Conservation (phyloP, 2,888 invertebrate species). For the Ophioninae sp. region DNA sequence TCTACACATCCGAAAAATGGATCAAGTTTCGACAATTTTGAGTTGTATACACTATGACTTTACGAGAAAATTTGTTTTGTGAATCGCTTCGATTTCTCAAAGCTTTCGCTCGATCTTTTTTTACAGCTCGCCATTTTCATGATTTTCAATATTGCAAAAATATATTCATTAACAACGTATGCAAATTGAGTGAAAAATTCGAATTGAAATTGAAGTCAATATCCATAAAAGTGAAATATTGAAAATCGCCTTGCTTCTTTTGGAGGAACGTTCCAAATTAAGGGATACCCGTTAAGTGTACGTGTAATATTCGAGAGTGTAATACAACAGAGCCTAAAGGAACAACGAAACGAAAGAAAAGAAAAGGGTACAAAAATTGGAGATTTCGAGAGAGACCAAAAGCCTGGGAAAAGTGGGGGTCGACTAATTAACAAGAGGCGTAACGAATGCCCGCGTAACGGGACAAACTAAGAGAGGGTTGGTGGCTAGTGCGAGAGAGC, state of each 20-base stretch:
- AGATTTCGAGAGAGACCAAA: conserved; percentile 7
- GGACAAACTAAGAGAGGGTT: conserved; percentile 44
- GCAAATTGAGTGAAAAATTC: too few relatives aligned
- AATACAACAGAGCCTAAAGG: conserved; percentile 59
- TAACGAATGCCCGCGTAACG: conserved; percentile 63
- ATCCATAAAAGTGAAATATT: not conserved
- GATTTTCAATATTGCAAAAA: too few relatives aligned
- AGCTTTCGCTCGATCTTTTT: too few relatives aligned
- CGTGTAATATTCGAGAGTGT: conserved; percentile 65
- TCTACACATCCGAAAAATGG: not conserved
- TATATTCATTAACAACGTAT: too few relatives aligned
- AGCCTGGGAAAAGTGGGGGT: conserved; percentile 62
- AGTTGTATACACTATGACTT: too few relatives aligned
- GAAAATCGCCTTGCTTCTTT: not conserved
- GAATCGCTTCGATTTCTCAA: not conserved
- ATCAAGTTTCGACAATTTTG: not conserved
- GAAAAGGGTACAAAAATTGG: not conserved
- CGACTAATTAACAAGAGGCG: conserved; percentile 71
- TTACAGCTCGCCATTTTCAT: too few relatives aligned
- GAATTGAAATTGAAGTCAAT: too few relatives aligned
- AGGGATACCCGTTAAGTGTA: not conserved
- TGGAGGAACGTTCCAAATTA: not conserved
- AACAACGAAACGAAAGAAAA: not conserved
- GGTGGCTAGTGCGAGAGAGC: conserved; percentile 42
- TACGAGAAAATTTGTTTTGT: too few relatives aligned